phyloP scores from a whole-genome alignment of 2,888 invertebrate species.

The Sarcophaga variegata region DNA sequence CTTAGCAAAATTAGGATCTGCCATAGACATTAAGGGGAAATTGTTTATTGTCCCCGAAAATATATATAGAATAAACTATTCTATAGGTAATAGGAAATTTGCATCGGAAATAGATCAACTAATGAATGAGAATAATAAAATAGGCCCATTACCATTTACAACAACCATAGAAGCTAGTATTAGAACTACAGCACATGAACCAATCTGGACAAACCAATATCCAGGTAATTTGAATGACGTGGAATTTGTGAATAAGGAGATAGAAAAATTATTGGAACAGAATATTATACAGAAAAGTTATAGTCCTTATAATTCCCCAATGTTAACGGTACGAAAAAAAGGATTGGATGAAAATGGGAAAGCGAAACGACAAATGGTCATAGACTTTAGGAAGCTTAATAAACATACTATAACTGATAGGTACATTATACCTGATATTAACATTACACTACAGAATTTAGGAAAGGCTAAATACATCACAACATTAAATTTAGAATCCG shows the following conservation, averaged over 20 bases:
- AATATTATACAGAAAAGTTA: conserved; percentile 30
- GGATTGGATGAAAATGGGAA: conserved; percentile 34
- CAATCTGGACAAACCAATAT: conserved; percentile 28
- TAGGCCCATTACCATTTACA: too few species aligned
- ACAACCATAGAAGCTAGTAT: neutral
- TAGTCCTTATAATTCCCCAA: conserved; percentile 35
- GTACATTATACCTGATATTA: conserved; percentile 23
- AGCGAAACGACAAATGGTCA: conserved; percentile 33
- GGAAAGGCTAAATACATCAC: conserved; percentile 34
- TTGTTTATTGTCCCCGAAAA: conserved; percentile 14
- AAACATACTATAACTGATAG: conserved; percentile 44
- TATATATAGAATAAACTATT: conserved; percentile 9
- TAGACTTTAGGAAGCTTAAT: conserved; percentile 37
- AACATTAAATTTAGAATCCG: conserved; percentile 27
- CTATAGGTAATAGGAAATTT: conserved; percentile 8
- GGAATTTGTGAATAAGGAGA: conserved; percentile 20
- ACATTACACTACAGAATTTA: conserved; percentile 15
- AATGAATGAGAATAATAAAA: conserved; percentile 5
- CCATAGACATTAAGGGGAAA: conserved; percentile 19
- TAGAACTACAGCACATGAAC: neutral
- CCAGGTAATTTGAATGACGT: conserved; percentile 23
- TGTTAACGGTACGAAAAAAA: conserved; percentile 31
- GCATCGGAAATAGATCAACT: neutral
- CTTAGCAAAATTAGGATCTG: neutral
- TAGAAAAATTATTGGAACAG: conserved; percentile 14